These are phyloP conservation scores for Smittia aterrima DNA, from an alignment of 2,888 invertebrate species.

Conservation along the genomic window DNA sequence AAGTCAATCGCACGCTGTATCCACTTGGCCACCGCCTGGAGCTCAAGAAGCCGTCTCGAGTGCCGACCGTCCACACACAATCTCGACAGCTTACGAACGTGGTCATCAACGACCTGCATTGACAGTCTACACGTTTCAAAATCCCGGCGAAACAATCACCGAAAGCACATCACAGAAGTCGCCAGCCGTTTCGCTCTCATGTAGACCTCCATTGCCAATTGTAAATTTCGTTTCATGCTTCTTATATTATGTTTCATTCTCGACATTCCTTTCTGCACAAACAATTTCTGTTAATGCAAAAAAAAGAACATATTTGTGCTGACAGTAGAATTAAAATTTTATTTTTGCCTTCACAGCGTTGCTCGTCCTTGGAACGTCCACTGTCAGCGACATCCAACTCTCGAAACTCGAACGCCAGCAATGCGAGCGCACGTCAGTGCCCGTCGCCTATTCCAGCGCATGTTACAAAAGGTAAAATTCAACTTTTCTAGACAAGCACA, in stretches of 20 bases:
- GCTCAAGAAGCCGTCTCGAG: conserved; percentile 57
- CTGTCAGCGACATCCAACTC: conserved; percentile 58
- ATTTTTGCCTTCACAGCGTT: conserved; percentile 57
- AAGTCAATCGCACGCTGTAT: conserved; percentile 53
- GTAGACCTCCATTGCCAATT: conserved; percentile 71
- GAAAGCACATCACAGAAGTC: conserved; percentile 52
- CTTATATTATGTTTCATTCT: conserved; percentile 37
- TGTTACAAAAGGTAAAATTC: conserved; percentile 66
- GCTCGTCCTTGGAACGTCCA: conserved; percentile 84
- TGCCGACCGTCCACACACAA: conserved; percentile 86
- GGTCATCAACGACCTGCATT: conserved; percentile 81
- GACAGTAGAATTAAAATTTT: not conserved
- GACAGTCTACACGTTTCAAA: conserved; percentile 84
- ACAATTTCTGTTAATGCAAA: not conserved
- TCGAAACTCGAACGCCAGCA: conserved; percentile 45
- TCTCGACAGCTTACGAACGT: conserved; percentile 88
- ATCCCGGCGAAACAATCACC: conserved; percentile 59
- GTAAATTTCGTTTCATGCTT: conserved; percentile 54
- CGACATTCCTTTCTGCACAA: not conserved
- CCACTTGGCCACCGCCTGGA: conserved; percentile 56
- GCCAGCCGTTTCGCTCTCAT: conserved; percentile 55
- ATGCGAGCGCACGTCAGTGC: conserved; percentile 58
- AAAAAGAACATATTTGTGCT: too few relatives aligned
- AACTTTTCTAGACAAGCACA: not conserved
- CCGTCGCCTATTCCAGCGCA: conserved; percentile 73